Percentiles rank a stretch among this genome's conserved stretches.
Conservation (phyloP, 2,797 vertebrate species). For the Leuciscus waleckii region DNA sequence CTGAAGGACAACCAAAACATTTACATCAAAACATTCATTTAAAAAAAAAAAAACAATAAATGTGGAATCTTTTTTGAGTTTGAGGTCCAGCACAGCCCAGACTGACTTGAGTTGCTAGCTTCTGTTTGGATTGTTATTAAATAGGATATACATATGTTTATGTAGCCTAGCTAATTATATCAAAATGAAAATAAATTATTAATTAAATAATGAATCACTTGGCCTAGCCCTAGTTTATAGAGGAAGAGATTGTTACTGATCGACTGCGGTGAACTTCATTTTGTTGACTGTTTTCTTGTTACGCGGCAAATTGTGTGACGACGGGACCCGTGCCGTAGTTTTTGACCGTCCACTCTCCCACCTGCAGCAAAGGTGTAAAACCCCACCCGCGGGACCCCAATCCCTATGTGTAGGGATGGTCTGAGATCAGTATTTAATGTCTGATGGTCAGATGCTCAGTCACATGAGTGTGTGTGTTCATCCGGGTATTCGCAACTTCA, state of each 20-base stretch:
- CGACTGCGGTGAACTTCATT: neutral
- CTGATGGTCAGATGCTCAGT: conserved; percentile 67
- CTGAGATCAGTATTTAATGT: conserved; percentile 18
- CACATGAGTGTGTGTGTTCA: conserved; percentile 66
- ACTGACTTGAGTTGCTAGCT: too few relatives aligned
- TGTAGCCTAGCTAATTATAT: too few relatives aligned
- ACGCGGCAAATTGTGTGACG: too few relatives aligned
- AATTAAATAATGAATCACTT: too few relatives aligned
- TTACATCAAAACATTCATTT: neutral
- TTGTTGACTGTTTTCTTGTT: neutral
- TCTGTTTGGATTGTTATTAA: neutral
- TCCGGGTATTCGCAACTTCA: conserved; percentile 44
- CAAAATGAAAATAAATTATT: too few relatives aligned
- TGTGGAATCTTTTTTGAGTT: neutral
- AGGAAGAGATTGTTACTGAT: too few relatives aligned
- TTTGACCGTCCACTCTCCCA: too few relatives aligned
- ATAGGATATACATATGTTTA: too few relatives aligned
- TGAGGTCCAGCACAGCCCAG: neutral
- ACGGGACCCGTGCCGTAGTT: too few relatives aligned
- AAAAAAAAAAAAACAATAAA: neutral
- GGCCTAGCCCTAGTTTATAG: too few relatives aligned
- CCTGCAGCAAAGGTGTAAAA: neutral
- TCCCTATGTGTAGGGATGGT: neutral
- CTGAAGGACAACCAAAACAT: neutral
- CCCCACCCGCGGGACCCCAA: neutral